Conservation (phyloP, 2,888 invertebrate genomes). For the Amblyjoppa fuscipennis region DNA sequence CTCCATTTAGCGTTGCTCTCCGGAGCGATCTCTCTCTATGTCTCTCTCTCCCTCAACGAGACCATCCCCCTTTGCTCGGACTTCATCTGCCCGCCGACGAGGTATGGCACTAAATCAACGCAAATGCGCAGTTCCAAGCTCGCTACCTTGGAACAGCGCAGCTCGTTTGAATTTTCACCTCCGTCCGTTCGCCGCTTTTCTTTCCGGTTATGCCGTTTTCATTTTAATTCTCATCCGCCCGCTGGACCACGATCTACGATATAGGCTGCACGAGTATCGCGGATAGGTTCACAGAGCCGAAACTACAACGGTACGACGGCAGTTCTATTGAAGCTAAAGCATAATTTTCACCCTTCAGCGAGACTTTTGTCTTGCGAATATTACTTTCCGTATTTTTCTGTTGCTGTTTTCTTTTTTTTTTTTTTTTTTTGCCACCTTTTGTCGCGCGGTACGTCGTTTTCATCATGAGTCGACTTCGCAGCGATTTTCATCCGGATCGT, state of each 20-base stretch:
- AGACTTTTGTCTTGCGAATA: neutral
- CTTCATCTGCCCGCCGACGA: slow-evolving; percentile 53
- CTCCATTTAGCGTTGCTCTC: slow-evolving; percentile 36
- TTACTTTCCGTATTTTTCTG: slow-evolving; percentile 14
- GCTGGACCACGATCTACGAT: slow-evolving; percentile 38
- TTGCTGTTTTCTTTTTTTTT: neutral
- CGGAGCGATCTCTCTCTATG: slow-evolving; percentile 46
- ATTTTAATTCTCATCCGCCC: slow-evolving; percentile 69
- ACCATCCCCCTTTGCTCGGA: slow-evolving; percentile 36
- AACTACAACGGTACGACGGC: slow-evolving; percentile 20
- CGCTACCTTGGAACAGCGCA: slow-evolving; percentile 29
- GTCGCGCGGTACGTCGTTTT: neutral
- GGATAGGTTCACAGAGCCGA: slow-evolving; percentile 21
- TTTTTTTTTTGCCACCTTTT: neutral
- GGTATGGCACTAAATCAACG: slow-evolving; percentile 66
- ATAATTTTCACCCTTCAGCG: slow-evolving; percentile 42
- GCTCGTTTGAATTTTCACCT: slow-evolving; percentile 61
- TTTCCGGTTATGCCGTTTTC: slow-evolving; percentile 69
- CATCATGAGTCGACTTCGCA: neutral
- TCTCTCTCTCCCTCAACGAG: neutral
- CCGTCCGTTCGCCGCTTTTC: slow-evolving; percentile 43
- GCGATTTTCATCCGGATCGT: neutral
- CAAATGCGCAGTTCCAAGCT: slow-evolving; percentile 38
- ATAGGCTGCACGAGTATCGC: slow-evolving; percentile 17
- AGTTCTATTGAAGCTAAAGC: slow-evolving; percentile 44